These are phyloP conservation scores for Gnathonemus echidnorhynchus DNA, from an alignment of 2,113 vertebrate genomes.

Conservation along the genomic window DNA sequence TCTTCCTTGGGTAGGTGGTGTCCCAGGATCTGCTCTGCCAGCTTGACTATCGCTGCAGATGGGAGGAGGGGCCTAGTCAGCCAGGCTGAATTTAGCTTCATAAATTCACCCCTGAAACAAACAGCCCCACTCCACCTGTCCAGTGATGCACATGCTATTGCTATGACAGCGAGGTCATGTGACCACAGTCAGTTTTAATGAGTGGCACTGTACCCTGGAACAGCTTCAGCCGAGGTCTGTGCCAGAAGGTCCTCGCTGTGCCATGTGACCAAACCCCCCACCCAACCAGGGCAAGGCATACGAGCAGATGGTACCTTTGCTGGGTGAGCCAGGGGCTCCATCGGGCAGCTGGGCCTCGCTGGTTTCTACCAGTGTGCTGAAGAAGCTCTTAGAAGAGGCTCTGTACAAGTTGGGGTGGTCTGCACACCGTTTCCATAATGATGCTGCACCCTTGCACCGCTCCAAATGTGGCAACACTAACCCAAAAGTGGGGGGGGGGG, in stretches of 20 bases:
- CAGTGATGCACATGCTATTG: background rate
- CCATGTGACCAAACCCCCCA: background rate
- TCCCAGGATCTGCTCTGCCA: constrained; percentile 75
- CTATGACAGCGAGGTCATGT: background rate
- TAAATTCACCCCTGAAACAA: background rate
- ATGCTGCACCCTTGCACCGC: constrained; percentile 65
- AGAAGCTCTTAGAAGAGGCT: constrained; percentile 66
- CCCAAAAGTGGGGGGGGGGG: background rate
- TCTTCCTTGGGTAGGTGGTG: constrained; percentile 69
- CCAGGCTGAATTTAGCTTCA: background rate
- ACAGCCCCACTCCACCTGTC: background rate
- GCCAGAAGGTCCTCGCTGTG: background rate
- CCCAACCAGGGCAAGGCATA: background rate
- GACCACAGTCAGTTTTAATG: background rate
- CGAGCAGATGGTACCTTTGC: constrained; percentile 58
- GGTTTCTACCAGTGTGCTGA: constrained; percentile 57
- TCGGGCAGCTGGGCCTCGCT: constrained; percentile 59
- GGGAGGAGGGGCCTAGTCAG: background rate
- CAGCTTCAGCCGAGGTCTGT: background rate
- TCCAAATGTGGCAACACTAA: constrained; percentile 60
- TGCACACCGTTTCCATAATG: constrained; percentile 76
- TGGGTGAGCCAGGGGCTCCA: constrained; percentile 55
- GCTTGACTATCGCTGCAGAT: constrained; percentile 68
- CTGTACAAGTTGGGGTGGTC: constrained; percentile 61
- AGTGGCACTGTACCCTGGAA: background rate